phyloP scores from a whole-genome alignment of 2,888 invertebrate genomes.

The Beris chalybata region DNA sequence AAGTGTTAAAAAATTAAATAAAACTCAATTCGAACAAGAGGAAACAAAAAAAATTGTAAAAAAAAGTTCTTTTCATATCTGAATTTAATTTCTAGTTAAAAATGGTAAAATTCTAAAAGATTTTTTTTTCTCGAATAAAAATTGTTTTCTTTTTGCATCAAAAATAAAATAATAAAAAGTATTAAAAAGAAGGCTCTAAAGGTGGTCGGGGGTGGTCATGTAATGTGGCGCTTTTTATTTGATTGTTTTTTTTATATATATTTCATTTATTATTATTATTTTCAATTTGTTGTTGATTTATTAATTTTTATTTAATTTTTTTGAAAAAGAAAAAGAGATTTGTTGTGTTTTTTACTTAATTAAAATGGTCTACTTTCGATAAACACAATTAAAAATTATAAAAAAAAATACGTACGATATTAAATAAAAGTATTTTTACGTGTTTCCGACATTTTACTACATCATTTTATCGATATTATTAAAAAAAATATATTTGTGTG shows the following conservation, averaged over 20 bases:
- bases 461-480: no score
- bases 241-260: conserved; percentile 25
- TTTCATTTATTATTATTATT: conserved; percentile 29
- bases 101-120: conserved; percentile 19
- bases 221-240: conserved; percentile 33
- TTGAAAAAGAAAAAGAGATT: conserved; percentile 7
- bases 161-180: conserved; percentile 26
- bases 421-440: no score
- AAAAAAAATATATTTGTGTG: no score
- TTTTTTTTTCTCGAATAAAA: conserved; percentile 18
- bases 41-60: no score
- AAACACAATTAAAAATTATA: no score
- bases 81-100: conserved; percentile 26
- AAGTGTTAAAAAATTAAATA: no score
- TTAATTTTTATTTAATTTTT: conserved; percentile 7
- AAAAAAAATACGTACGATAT: no score
- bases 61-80: conserved; percentile 4
- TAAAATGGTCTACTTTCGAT: no score
- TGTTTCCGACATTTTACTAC: no score
- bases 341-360: no score
- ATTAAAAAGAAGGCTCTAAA: conserved; percentile 34
- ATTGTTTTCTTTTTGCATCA: conserved; percentile 27
- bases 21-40: no score
- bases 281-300: conserved; percentile 17
- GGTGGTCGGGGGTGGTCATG: conserved; percentile 37